Conservation (phyloP, 2,797 vertebrate genomes). For the Megaceryle alcyon region DNA sequence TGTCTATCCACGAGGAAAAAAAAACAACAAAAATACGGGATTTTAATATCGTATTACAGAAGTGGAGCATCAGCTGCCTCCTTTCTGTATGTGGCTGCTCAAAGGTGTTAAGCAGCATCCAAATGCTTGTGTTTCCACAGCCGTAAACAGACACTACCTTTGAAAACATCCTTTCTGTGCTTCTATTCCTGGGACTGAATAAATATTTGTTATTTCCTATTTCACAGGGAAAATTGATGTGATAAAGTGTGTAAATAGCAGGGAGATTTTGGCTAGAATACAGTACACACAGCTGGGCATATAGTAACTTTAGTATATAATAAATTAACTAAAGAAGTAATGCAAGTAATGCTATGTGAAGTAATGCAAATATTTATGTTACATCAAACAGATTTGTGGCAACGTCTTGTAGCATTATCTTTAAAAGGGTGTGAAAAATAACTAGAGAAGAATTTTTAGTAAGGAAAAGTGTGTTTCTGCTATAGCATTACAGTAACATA, state of each 20-base stretch:
- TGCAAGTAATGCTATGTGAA: neutral
- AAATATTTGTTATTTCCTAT: neutral
- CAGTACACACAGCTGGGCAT: neutral
- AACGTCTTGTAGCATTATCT: neutral
- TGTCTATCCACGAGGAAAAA: neutral
- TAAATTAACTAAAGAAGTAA: neutral
- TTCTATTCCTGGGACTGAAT: neutral
- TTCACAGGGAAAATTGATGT: neutral
- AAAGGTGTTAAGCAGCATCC: neutral
- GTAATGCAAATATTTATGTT: neutral
- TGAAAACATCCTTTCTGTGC: neutral
- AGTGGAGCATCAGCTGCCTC: neutral
- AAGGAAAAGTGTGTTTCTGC: neutral
- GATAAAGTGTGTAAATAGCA: neutral
- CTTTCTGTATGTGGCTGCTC: neutral
- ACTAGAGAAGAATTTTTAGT: fast-evolving
- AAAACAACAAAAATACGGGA: neutral
- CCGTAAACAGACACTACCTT: neutral
- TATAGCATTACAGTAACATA: fast-evolving
- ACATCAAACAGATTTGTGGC: neutral
- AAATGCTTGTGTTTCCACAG: neutral
- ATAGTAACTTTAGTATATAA: neutral
- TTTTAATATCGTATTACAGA: neutral
- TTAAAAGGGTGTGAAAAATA: neutral
- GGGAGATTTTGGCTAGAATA: neutral